A percentile compares a stretch with the other conserved stretches of the same genome.
phyloP scores from a whole-genome alignment of 2,113 vertebrate species.

The Rutilus rutilus region DNA sequence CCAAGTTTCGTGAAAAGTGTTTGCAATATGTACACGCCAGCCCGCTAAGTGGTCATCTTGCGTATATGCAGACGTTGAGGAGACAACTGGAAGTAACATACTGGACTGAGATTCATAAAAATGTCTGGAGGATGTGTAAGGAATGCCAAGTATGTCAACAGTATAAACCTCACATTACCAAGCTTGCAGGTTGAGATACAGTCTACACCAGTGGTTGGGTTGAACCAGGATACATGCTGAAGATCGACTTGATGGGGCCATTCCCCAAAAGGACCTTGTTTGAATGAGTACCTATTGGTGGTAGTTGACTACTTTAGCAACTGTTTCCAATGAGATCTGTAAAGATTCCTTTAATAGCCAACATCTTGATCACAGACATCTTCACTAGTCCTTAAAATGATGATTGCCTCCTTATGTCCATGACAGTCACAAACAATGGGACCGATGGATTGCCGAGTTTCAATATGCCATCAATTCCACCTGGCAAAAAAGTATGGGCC shows the following conservation, averaged over 20 bases:
- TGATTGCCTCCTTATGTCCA: too few relatives aligned
- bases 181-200: background rate
- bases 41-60: too few relatives aligned
- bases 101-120: too few relatives aligned
- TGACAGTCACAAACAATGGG: background rate
- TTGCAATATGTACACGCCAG: too few relatives aligned
- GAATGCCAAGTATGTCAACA: too few relatives aligned
- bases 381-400: background rate
- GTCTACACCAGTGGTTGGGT: background rate
- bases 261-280: background rate
- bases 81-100: too few relatives aligned
- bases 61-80: too few relatives aligned
- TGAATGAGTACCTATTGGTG: background rate
- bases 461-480: background rate
- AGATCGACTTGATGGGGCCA: background rate
- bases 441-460: background rate
- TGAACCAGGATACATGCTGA: background rate
- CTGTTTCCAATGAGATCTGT: background rate
- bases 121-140: too few relatives aligned
- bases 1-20: too few relatives aligned
- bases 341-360: background rate
- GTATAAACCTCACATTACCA: background rate
- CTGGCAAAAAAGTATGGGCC: background rate
- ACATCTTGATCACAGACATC: background rate
- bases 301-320: background rate